phyloP scores from a whole-genome alignment of 2,797 vertebrate genomes.

The Pangasius mekongensis region DNA sequence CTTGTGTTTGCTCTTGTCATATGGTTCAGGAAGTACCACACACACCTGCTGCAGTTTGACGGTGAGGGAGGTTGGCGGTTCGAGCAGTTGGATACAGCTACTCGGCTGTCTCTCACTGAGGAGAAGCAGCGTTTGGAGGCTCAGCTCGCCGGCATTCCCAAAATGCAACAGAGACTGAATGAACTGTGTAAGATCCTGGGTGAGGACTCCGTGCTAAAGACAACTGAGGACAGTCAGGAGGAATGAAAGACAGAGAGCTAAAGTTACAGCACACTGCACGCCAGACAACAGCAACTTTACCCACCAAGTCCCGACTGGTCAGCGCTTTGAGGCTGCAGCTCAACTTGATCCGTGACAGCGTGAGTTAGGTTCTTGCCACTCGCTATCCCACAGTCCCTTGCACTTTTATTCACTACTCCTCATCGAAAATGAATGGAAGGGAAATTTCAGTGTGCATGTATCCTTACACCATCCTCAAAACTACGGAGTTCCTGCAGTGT shows the following conservation, averaged over 20 bases:
- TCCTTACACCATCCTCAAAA: background rate
- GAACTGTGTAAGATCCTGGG: constrained; percentile 97
- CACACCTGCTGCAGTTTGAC: constrained; percentile 96
- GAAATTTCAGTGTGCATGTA: background rate
- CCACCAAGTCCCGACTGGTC: background rate
- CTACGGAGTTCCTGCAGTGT: constrained; percentile 13
- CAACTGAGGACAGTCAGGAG: constrained; percentile 67
- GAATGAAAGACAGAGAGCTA: constrained; percentile 61
- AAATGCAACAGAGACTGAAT: constrained; percentile 96
- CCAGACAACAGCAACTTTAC: background rate
- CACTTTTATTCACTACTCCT: background rate
- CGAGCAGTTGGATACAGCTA: constrained; percentile 93
- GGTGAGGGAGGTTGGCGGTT: constrained; percentile 97
- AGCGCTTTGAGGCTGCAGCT: background rate
- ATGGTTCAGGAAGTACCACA: constrained; percentile 94
- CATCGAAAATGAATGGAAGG: background rate
- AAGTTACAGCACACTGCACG: constrained; percentile 4
- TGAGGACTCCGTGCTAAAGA: constrained; percentile 96
- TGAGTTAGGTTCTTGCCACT: constrained; percentile 1
- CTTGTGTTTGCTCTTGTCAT: background rate
- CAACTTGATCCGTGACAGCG: background rate
- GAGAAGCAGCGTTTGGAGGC: constrained; percentile 96
- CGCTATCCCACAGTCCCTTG: background rate
- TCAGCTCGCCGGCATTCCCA: constrained; percentile 93
- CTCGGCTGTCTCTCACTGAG: constrained; percentile 91